Evolutionary conservation across 2,888 invertebrate species (phyloP), one percentile per base, ranked within the genome.

Genomic region (Cylindroiulus punctatus): DNA sequence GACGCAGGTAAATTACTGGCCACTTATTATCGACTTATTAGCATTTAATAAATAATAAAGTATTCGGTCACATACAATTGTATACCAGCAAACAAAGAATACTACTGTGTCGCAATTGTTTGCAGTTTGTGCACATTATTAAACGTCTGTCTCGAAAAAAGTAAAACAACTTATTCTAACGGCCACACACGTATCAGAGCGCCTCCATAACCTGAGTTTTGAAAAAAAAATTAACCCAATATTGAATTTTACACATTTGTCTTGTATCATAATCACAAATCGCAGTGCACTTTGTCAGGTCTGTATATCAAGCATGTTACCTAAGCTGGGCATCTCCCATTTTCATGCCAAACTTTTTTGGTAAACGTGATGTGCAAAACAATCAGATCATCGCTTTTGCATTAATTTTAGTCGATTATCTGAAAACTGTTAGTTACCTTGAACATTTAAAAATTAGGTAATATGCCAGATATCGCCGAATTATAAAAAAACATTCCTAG

Each of bases 1-100:
- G 22, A 57, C 22, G 17, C 57, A 57, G 57, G 57, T 57, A 57
- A 57, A 57, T 17, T 22, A 57, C n/a, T 22, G 57, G 57, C 57
- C n/a, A 57, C 17, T 57, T 57, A 57, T 57, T 57, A 22, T 57
- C 57, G 22, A 36, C 30, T 82, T 19, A 40, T 82, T 82, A 82
- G 40, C 36, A 82, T 36, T 82, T 42, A 82, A 82, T 82, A 82
- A 82, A 82, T 82, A 82, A 40, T 40, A 42, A 82, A 82, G 14
- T 82, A 42, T 82, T 82, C 42, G 19, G 30, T 14, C 40, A 82
- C 36, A 10, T 30, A 82, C 19, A 82, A 40, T n/a, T 40, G 82
- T 36, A 42, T n/a, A 42, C 42, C 82, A 40, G 42, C 82, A 82
- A 82, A 42, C 42, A 32, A 36, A 22, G 44, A 44, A 26, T 47